Conservation (phyloP, 1,140 invertebrate genomes). For the Triops longicaudatus region DNA sequence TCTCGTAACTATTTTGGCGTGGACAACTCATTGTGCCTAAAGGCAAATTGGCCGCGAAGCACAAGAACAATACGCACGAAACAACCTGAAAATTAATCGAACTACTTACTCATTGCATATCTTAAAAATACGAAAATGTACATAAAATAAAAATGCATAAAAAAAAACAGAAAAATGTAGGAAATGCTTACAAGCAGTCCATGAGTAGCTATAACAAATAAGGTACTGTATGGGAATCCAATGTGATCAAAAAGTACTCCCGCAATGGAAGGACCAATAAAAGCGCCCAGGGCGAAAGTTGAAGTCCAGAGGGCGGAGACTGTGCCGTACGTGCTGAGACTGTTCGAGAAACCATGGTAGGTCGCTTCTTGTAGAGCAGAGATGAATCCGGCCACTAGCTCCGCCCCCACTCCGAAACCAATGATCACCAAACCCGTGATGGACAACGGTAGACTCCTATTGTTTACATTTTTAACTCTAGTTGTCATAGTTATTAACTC, state of each 20-base stretch:
- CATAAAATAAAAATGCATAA: too few relatives aligned
- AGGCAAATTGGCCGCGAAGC: not conserved
- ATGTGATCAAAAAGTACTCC: constrained; percentile 64
- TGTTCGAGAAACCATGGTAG: constrained; percentile 62
- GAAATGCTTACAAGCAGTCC: constrained; percentile 50
- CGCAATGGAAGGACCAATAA: constrained; percentile 67
- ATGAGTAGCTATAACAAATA: constrained; percentile 61
- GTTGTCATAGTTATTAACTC: too few relatives aligned
- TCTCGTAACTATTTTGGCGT: constrained; percentile 4
- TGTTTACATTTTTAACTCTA: constrained; percentile 19
- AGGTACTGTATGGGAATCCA: constrained; percentile 58
- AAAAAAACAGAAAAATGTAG: not conserved
- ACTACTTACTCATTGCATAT: not conserved
- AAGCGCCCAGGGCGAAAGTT: constrained; percentile 73
- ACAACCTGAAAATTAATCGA: not conserved
- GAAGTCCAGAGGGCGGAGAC: constrained; percentile 79
- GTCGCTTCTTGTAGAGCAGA: constrained; percentile 27
- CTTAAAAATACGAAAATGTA: too few relatives aligned
- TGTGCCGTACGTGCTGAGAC: constrained; percentile 69
- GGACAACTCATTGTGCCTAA: not conserved
- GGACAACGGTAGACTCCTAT: constrained; percentile 24
- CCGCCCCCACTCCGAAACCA: constrained; percentile 27
- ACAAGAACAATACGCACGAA: not conserved
- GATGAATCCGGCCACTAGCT: constrained; percentile 28
- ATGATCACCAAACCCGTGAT: constrained; percentile 28